Evolutionary conservation across 2,113 vertebrate genomes (phyloP).

Genomic region (Collichthys lucidus): DNA sequence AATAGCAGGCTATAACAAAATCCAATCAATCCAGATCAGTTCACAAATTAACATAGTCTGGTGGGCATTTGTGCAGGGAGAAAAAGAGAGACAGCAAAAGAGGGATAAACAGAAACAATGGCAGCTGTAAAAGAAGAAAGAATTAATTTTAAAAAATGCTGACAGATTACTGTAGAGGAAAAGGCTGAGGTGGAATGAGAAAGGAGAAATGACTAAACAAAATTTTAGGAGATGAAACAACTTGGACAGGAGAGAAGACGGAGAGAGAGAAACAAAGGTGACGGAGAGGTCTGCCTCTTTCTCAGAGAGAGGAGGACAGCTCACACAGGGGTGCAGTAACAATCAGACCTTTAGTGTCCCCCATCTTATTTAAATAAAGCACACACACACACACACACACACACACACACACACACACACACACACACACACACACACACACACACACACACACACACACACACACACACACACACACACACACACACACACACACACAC

Average conservation of each 20-base stretch:
- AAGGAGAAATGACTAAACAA: slow-evolving; percentile 21
- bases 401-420: neutral
- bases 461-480: neutral
- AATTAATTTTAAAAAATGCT: slow-evolving; percentile 40
- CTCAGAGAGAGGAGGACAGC: slow-evolving; percentile 24
- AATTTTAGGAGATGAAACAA: slow-evolving; percentile 34
- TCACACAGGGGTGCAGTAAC: slow-evolving; percentile 8
- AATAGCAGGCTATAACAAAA: too few relatives aligned
- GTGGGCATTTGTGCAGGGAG: neutral
- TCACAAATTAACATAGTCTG: too few relatives aligned
- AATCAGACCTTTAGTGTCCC: neutral
- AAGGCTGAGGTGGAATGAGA: slow-evolving; percentile 32
- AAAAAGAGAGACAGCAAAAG: slow-evolving; percentile 5
- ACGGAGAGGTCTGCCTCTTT: neutral
- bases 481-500: neutral
- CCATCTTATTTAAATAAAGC: slow-evolving; percentile 25
- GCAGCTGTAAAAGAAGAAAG: slow-evolving; percentile 8
- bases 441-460: neutral
- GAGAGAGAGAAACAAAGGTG: slow-evolving; percentile 30
- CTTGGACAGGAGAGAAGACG: slow-evolving; percentile 10
- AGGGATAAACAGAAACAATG: slow-evolving; percentile 22
- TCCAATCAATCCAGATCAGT: too few relatives aligned
- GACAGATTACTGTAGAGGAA: slow-evolving; percentile 20
- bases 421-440: neutral
- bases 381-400: neutral